phyloP scores from a whole-genome alignment of 2,797 vertebrate species.

The Philypnodon macrostomus region DNA sequence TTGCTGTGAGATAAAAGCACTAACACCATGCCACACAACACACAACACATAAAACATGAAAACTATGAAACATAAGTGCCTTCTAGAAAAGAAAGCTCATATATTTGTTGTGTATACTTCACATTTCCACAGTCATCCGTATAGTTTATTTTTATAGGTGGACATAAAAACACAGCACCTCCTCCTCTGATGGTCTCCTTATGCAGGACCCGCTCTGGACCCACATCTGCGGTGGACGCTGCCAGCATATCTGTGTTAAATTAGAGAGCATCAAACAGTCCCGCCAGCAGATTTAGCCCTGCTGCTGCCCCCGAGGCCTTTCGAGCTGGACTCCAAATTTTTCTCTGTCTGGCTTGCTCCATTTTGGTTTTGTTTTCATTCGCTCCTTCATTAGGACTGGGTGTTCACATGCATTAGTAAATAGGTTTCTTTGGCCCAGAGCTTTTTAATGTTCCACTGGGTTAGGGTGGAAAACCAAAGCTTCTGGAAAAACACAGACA shows the following conservation, averaged over 20 bases:
- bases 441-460: constrained; percentile 50
- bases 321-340: constrained; percentile 29
- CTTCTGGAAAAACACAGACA: constrained; percentile 28
- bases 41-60: no score
- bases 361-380: constrained; percentile 49
- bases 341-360: constrained; percentile 21
- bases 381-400: constrained; percentile 51
- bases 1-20: no score
- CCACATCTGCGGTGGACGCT: constrained; percentile 46
- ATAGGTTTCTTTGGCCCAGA: constrained; percentile 48
- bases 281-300: constrained; percentile 42
- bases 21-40: no score
- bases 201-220: constrained; percentile 34
- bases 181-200: constrained; percentile 21
- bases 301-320: constrained; percentile 34
- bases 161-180: constrained; percentile 33
- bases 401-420: constrained; percentile 64
- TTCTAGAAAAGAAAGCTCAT: no score
- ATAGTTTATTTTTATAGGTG: constrained; percentile 39
- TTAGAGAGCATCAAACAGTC: constrained; percentile 58
- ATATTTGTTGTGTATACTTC: no score
- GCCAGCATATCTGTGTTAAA: constrained; percentile 57
- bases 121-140: constrained; percentile 45
- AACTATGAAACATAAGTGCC: no score
- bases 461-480: constrained; percentile 23